phyloP scores from a whole-genome alignment of 2,113 vertebrate species.

The Tetraodon nigroviridis region DNA sequence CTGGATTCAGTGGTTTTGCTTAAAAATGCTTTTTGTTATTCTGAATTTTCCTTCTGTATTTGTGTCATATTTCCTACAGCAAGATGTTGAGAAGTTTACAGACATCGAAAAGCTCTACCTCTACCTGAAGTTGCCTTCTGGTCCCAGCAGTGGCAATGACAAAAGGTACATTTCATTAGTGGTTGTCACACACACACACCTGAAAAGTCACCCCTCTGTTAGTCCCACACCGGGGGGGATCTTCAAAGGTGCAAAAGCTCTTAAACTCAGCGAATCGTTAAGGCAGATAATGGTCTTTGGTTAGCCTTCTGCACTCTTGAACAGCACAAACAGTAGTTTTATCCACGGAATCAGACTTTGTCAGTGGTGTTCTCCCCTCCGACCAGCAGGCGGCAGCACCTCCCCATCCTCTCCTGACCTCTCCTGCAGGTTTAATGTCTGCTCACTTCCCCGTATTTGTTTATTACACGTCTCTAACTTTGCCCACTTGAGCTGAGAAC shows the following conservation, averaged over 20 bases:
- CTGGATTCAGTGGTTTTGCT: too few species aligned
- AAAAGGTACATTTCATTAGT: constrained; percentile 85
- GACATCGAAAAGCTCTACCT: constrained; percentile 99
- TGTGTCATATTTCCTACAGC: constrained; percentile 71
- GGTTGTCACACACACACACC: too few species aligned
- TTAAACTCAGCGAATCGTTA: too few species aligned
- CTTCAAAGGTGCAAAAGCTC: too few species aligned
- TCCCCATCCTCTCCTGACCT: constrained; percentile 14
- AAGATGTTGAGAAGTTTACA: constrained; percentile 99
- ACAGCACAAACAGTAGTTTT: too few species aligned
- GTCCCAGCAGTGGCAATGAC: constrained; percentile 93
- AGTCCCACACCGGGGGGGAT: too few species aligned
- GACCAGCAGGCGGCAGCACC: neutral
- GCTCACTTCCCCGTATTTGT: constrained; percentile 69
- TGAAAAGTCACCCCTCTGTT: too few species aligned
- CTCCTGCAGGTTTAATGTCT: too few species aligned
- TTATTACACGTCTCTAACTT: constrained; percentile 71
- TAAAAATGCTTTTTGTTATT: neutral
- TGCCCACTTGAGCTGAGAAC: constrained; percentile 76
- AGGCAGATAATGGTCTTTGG: too few species aligned
- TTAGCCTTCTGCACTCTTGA: too few species aligned
- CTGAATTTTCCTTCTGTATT: neutral
- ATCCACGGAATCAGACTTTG: too few species aligned
- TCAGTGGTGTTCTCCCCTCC: neutral
- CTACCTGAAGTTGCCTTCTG: constrained; percentile 99